Evolutionary conservation across 2,888 invertebrate species (phyloP).

Genomic region (Dasysyrphus albostriatus): DNA sequence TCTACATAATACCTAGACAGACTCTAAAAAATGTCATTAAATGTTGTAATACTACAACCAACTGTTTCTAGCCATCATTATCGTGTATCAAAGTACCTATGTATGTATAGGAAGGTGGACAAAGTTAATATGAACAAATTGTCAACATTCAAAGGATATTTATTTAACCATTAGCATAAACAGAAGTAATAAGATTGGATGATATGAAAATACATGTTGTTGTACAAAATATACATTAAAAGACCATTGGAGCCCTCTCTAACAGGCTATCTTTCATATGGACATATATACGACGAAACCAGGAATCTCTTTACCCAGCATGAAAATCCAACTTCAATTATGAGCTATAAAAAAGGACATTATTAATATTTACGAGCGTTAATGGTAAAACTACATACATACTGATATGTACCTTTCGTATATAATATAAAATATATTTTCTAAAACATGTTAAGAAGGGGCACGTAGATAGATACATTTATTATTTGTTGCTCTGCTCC

Average conservation of each 20-base stretch:
- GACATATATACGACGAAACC: neutral
- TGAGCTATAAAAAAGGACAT: slow-evolving; percentile 69
- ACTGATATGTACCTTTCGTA: neutral
- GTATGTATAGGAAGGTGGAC: neutral
- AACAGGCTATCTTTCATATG: neutral
- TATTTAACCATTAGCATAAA: slow-evolving; percentile 58
- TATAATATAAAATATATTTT: slow-evolving; percentile 21
- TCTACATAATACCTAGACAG: too few species aligned
- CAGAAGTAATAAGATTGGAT: slow-evolving; percentile 50
- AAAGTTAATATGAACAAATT: slow-evolving; percentile 61
- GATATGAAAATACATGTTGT: slow-evolving; percentile 30
- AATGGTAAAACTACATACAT: slow-evolving; percentile 51
- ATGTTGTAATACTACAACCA: neutral
- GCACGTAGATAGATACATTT: slow-evolving; percentile 15
- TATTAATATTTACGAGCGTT: slow-evolving; percentile 74
- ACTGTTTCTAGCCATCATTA: slow-evolving; percentile 1
- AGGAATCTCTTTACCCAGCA: slow-evolving; percentile 9
- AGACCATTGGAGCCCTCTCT: slow-evolving; percentile 42
- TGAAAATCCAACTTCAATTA: slow-evolving; percentile 56
- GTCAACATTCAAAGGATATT: slow-evolving; percentile 58
- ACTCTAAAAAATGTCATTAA: neutral
- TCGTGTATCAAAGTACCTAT: neutral
- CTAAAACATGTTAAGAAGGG: slow-evolving; percentile 16
- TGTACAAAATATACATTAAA: slow-evolving; percentile 42
- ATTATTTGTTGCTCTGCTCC: neutral